Evolutionary conservation across 2,797 vertebrate species (phyloP), one percentile per base, ranked within the genome.

Genomic region (Acrossocheilus wenchowensis): DNA sequence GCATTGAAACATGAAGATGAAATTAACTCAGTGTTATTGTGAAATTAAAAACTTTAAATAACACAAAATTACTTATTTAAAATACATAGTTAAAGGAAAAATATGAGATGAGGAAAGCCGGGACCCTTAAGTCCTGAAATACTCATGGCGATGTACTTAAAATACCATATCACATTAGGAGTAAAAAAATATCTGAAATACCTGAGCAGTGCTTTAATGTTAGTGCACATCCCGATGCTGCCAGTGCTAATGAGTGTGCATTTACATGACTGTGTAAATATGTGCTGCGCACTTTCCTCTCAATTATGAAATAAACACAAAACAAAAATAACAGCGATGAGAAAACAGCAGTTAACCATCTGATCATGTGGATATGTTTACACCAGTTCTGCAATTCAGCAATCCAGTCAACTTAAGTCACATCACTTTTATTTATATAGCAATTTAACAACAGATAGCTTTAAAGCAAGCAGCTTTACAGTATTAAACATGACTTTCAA

Each of bases 61-160:
- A 21, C 1, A 1, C 45, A 34, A 60, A 78, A 78, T 41, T 1
- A 39, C 15, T 73, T n/a, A 75, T 10, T 52, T 34, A 6, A 75
- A 50, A 52, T 26, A 71, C 11, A 54, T 3, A 39, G 17, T 41
- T 39, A 19, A 69, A 34, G 21, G 0, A 69, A 69, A 52, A 39
- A 23, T 73, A 50, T 8, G 6, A 41, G 52, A 68, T 69, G 12
- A 34, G 54, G 54, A 83, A 64, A 83, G 71, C 77, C 71, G n/a
- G 60, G 45, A 52, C 77, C 75, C 83, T 68, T 39, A 88, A n/a
- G 23, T 9, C 54, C 54, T 9, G 21, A 10, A n/a, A 60, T 60
- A 62, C 10, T 26, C 23, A 62, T 62, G 57, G 4, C 11, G 5
- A 62, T 62, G 23, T 26, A 26, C 21, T 60, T 60, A 10, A 60